Base-by-base conservation (phyloP, 2,888 invertebrate species). In the Agrilus cyanescens region DNA sequence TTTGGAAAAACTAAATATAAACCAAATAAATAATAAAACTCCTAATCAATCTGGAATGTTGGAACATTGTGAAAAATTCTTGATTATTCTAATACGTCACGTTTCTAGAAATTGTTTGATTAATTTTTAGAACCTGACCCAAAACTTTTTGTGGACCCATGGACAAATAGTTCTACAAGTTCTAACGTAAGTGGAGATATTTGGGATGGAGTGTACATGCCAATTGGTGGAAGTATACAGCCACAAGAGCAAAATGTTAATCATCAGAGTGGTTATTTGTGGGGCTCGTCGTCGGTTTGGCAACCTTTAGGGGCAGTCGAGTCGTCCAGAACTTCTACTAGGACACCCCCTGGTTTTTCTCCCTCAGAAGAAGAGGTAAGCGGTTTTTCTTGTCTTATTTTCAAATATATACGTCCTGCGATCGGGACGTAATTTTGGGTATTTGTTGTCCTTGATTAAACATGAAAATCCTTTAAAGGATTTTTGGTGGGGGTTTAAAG, bases 221-320 rank as follows among this genome's bases (percentile, higher is more conserved):
- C 61, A 42, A 55, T 62, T 51, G 57, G 57, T 38, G 63, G 63
- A 36, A 62, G 65, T 15, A 63, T 64, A 20, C 65, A 67, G 48
- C 62, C 62, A 51, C 57, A 65, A 43, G 38, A 36, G 32, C 41
- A 47, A 30, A 14, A 42, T 14, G 36, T 34, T 4, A 47, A 50
- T 35, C 43, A 51, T 36, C 48, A 51, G 29, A 49, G 53, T 13
- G 56, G 56, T 40, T 66, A 64, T 51, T 52, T 65, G 38, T 68
- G 67, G 66, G 65, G 66, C 13, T 61, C 62, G n/a, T 60, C 67
- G 6, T 51, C 58, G 2, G 62, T 66, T n/a, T 66, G 66, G 66
- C 60, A 65, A 46, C 65, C 65, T 2, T 64, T 62, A 63, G 53
- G 59, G 4, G 63, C 62, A 2, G 32, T 41, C 8, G 56, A 61